Evolutionary conservation across 2,888 invertebrate genomes (phyloP), one percentile per base, ranked within the genome.

Genomic region (Leptothorax acervorum): DNA sequence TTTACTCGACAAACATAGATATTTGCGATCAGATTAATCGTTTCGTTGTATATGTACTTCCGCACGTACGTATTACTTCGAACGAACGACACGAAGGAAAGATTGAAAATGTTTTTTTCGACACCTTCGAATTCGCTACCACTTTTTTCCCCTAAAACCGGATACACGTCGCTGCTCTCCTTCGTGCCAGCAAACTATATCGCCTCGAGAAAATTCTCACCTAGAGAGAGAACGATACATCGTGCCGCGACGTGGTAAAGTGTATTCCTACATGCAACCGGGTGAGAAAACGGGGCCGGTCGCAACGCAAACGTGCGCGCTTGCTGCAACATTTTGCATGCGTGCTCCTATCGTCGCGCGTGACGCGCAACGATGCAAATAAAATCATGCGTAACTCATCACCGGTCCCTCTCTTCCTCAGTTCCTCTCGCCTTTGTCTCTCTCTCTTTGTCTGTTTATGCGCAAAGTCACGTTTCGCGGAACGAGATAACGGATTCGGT

Each of bases 301-400:
- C 74, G 73, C 57, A 15, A 6, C 55, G 65, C 28, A 31, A 23
- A 57, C 78, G 57, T 45, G 45, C 42, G 28, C 5, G 23, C 57
- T 42, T 23, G 70, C 57, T 23, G 57, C 57, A 60, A 48, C 39
- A 60, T 73, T 81, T 73, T 57, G 57, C 71, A 35, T 48, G 71
- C 57, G 45, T 45, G 23, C 35, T 57, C 15, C 71, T 48, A 12
- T 71, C 45, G 48, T 73, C 42, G 57, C 55, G 57, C 57, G 60
- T 73, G 57, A 79, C 70, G 70, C 35, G 48, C 75, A 8, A 39
- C 63, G 63, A 11, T 68, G 55, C 78, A 82, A 88, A 88, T 88
- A 70, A 84, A 87, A 87, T 87, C 83, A 85, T 65, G 83, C 88
- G 83, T 85, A 75, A 87, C 83, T 81, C 76, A 65, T 79, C 71